Evolutionary conservation across 2,113 vertebrate genomes (phyloP), one percentile per base, ranked within the genome.

Genomic region (Mormoops blainvillei): DNA sequence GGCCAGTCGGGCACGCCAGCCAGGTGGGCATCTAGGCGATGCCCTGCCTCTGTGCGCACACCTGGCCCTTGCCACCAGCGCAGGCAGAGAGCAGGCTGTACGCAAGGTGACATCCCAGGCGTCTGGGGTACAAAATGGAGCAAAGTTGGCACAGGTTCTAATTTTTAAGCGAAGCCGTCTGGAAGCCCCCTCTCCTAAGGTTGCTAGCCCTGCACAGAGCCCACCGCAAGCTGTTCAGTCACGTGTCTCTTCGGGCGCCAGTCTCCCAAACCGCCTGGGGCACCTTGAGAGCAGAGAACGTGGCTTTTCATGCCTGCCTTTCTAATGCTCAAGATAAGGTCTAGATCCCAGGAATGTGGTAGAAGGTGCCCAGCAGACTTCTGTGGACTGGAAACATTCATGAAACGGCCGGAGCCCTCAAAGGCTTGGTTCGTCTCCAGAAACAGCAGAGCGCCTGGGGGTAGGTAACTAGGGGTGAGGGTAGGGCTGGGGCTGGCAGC

Each of bases 401-500:
- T 54, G 50, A 43, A 67, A 38, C 12, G 83, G 70, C 50, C 22
- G 63, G 12, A 41, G 38, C 19, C 41, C 31, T 71, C n/a, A 24
- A 61, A 77, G 43, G 81, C 15, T 19, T 45, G 52, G 24, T 9
- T 43, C 22, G 6, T 4, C 24, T 54, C 54, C 38, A 26, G 70
- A 78, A 63, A 45, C 19, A 22, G 7, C 13, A 56, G 82, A 80
- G 22, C 6, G 43, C 28, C 24, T n/a, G 4, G 24, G 0, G 6
- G 28, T 15, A 70, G 6, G 28, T 15, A 70, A 50, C 56, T 22
- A 43, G 19, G 12, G 20, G 1, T 0, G 16, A 33, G 43, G 41
- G 7, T 4, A 7, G 28, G 18, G 33, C 1, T 0, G 11, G 26
- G 41, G 28, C 18, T 5, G 15, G 33, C 8, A 52, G 8, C 1